Evolutionary conservation across 2,797 vertebrate genomes (phyloP).

Genomic region (Eremophila alpestris): DNA sequence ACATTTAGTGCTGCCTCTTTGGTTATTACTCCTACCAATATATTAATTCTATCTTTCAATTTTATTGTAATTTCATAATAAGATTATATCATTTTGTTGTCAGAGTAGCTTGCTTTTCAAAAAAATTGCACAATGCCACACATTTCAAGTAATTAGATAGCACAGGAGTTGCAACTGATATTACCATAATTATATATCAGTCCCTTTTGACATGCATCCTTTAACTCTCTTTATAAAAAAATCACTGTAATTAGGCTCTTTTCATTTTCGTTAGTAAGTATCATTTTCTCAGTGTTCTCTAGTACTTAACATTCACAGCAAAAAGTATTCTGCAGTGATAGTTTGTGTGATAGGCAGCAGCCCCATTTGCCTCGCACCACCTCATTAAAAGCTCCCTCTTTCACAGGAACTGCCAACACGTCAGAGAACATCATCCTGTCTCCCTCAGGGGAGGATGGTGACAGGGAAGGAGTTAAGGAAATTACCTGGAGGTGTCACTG

Average conservation of each 20-base stretch:
- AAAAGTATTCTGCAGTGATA: not conserved
- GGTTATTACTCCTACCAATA: not conserved
- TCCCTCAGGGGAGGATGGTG: not conserved
- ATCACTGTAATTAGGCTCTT: constrained; percentile 37
- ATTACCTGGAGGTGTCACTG: not conserved
- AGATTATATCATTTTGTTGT: constrained; percentile 14
- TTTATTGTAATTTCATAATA: not conserved
- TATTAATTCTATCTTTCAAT: not conserved
- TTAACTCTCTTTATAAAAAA: constrained; percentile 22
- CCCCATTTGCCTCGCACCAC: not conserved
- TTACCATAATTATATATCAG: constrained; percentile 24
- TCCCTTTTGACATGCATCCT: constrained; percentile 15
- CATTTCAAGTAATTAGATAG: constrained; percentile 27
- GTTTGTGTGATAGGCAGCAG: not conserved
- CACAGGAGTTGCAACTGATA: not conserved
- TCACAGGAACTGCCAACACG: not conserved
- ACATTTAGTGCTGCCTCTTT: not conserved
- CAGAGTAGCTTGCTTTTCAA: not conserved
- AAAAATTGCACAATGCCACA: not conserved
- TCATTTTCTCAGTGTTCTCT: constrained; percentile 16
- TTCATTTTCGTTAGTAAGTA: constrained; percentile 1
- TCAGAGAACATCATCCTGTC: not conserved
- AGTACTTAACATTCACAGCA: not conserved
- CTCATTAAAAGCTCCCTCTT: not conserved
- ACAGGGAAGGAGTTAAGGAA: not conserved